Percentiles rank a stretch among this genome's conserved stretches.
phyloP scores from a whole-genome alignment of 2,888 invertebrate species.

The Scaeva pyrastri region DNA sequence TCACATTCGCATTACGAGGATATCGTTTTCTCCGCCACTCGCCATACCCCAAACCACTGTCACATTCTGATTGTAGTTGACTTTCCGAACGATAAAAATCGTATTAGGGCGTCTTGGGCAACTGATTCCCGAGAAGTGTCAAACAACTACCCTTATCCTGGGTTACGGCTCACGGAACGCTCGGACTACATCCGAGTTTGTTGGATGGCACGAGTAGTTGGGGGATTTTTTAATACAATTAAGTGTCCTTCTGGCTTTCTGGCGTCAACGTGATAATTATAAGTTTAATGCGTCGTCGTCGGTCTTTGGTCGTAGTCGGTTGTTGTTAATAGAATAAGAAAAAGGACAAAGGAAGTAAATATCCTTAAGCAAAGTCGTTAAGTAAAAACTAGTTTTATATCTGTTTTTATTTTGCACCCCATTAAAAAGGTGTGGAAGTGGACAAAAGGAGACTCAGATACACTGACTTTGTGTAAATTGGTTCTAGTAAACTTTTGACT shows the following conservation, averaged over 20 bases:
- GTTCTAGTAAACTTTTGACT: constrained; percentile 61
- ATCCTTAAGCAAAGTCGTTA: constrained; percentile 59
- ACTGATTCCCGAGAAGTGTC: constrained; percentile 61
- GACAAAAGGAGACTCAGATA: background rate
- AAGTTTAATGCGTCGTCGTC: constrained; percentile 64
- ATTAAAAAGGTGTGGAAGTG: constrained; percentile 42
- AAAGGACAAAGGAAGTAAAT: constrained; percentile 50
- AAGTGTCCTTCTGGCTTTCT: constrained; percentile 49
- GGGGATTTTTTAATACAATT: constrained; percentile 67
- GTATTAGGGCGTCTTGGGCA: constrained; percentile 66
- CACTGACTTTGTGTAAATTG: constrained; percentile 61
- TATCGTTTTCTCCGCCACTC: background rate
- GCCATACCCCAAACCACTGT: background rate
- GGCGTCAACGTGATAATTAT: constrained; percentile 72
- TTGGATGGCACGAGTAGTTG: constrained; percentile 14
- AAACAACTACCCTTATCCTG: constrained; percentile 43
- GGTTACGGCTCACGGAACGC: background rate
- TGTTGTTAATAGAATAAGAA: constrained; percentile 46
- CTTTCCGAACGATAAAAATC: constrained; percentile 75
- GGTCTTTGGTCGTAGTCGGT: constrained; percentile 26
- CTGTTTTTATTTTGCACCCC: constrained; percentile 20
- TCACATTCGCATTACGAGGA: constrained; percentile 23
- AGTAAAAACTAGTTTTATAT: constrained; percentile 62
- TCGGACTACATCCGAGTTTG: constrained; percentile 1
- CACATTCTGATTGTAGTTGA: constrained; percentile 60